Percentiles rank a stretch among this genome's conserved stretches.
These are phyloP conservation scores for Corticium candelabrum DNA, from an alignment of 37 sponge, comb jelly and placozoan species.

Conservation along the genomic window DNA sequence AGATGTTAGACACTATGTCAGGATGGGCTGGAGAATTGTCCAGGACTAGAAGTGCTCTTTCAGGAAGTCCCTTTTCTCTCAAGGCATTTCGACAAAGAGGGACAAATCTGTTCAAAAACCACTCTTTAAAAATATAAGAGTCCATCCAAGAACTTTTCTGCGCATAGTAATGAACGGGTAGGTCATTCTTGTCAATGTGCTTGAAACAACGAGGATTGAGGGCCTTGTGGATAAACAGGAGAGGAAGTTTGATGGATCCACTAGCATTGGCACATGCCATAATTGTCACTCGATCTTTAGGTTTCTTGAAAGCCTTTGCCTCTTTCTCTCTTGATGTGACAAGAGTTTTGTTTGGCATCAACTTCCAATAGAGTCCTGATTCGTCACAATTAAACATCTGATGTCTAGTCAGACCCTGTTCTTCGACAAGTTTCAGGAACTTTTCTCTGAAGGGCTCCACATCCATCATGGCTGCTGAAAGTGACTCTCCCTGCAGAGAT, in stretches of 20 bases:
- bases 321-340: not conserved
- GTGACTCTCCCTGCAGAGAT: conserved; percentile 29
- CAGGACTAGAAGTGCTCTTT: not conserved
- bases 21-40: conserved; percentile 46
- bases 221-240: conserved; percentile 24
- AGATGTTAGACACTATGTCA: conserved; percentile 11
- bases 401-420: conserved; percentile 19
- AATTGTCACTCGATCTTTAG: conserved; percentile 21
- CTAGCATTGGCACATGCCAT: conserved; percentile 17
- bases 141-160: conserved; percentile 19
- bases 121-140: not conserved
- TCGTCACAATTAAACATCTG: conserved; percentile 40
- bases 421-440: conserved; percentile 13
- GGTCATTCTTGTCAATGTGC: conserved; percentile 26
- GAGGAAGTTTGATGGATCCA: conserved; percentile 16
- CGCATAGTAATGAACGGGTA: conserved; percentile 22
- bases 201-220: conserved; percentile 30
- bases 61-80: not conserved
- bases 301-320: conserved; percentile 15
- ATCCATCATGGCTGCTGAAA: conserved; percentile 22
- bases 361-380: conserved; percentile 27
- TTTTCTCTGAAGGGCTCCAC: conserved; percentile 20
- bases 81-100: not conserved
- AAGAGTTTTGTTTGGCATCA: conserved; percentile 21
- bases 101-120: conserved; percentile 25